Base-by-base conservation (phyloP, 2,888 invertebrate genomes). In the Drosophila setosimentum region DNA sequence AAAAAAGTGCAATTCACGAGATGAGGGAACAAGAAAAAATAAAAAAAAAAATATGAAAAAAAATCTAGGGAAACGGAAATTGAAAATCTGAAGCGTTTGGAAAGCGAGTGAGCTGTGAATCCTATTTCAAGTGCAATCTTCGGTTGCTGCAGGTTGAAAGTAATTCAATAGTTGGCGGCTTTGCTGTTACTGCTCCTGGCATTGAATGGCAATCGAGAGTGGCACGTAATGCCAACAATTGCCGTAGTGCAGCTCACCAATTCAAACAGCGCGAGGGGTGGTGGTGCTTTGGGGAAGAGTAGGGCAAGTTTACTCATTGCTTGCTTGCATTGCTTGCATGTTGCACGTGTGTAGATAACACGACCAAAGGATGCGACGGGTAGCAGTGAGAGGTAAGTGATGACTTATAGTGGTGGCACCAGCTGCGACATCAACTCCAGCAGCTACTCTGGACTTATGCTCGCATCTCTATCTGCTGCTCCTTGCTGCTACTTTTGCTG, bases 211-310 rank as follows among this genome's bases (percentile, higher is more conserved):
- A 87, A 89, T 88, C 84, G 91, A 89, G 88, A 90, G 83, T 82
- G 90, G 91, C 91, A 91, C 90, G 91, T 91, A 91, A 91, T 91
- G 89, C 91, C 82, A 87, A 91, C 91, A 91, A 91, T 91, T 90
- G 91, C 78, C 82, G 65, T 78, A 82, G 78, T 69, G 72, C 63
- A 74, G 69, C 82, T 73, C 88, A 87, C 80, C 83, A 84, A 76
- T 71, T 80, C 85, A 89, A 76, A 89, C 80, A 89, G 68, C 69
- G 70, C 54, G 64, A 67, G 73, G 57, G 21, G 32, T n/a, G n/a
- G n/a, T n/a, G n/a, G n/a, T n/a, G 64, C 29, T 16, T 18, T 18
- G 37, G 37, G 18, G 13, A 1, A 3, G 7, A 45, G 66, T 54
- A 35, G 49, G 63, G 40, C 57, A 68, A 60, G 71, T 68, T 80